Percentiles rank a stretch among this genome's conserved stretches.
These are phyloP conservation scores for Eulacestoma nigropectus DNA, from an alignment of 2,113 vertebrate genomes.

Conservation along the genomic window DNA sequence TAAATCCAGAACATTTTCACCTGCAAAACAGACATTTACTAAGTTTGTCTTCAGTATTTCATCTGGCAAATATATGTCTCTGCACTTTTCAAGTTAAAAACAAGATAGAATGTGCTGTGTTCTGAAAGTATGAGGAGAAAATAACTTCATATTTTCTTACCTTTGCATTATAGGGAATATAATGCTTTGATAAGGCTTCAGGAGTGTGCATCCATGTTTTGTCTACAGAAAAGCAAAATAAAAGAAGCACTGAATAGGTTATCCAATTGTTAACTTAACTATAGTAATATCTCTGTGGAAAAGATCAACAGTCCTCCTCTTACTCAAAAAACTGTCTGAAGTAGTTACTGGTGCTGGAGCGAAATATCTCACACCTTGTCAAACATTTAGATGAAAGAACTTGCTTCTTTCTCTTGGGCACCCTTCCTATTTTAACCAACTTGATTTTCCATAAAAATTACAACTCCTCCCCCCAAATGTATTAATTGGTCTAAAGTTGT, in stretches of 20 bases:
- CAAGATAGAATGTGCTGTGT: fast-evolving
- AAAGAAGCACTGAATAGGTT: constrained; percentile 25
- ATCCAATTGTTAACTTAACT: neutral
- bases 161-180: constrained; percentile 96
- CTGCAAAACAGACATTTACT: neutral
- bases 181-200: constrained; percentile 95
- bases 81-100: neutral
- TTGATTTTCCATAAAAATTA: neutral
- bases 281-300: neutral
- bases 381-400: neutral
- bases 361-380: neutral
- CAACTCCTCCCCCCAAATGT: neutral
- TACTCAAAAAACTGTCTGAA: neutral
- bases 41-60: neutral
- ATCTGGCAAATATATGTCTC: neutral
- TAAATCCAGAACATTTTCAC: neutral
- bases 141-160: constrained; percentile 70
- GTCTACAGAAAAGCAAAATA: constrained; percentile 84
- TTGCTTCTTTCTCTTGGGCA: neutral
- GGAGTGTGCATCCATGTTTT: constrained; percentile 99
- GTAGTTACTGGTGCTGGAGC: neutral
- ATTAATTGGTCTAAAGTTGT: neutral
- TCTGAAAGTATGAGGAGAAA: neutral
- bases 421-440: neutral
- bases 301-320: neutral